phyloP scores from a whole-genome alignment of 1,140 invertebrate genomes.

The Diorhabda elongata region DNA sequence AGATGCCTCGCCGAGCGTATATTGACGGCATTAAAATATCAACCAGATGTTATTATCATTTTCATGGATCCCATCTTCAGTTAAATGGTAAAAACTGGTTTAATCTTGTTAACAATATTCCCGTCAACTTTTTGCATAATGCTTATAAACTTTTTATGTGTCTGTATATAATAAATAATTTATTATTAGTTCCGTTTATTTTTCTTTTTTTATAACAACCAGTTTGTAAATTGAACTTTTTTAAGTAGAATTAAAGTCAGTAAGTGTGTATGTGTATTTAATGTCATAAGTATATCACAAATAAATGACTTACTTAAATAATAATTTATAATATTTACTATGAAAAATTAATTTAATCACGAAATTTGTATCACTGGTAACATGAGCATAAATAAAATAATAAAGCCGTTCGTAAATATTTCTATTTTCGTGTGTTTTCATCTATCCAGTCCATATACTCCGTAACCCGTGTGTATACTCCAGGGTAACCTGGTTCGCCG shows the following conservation, averaged over 20 bases:
- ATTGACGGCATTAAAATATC: too few relatives aligned
- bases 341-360: slow-evolving; percentile 17
- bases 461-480: slow-evolving; percentile 69
- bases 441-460: slow-evolving; percentile 61
- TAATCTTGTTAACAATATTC: too few relatives aligned
- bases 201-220: background rate
- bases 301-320: slow-evolving; percentile 7
- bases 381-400: slow-evolving; percentile 17
- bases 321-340: slow-evolving; percentile 7
- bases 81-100: too few relatives aligned
- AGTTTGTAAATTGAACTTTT: slow-evolving; percentile 1
- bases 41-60: too few relatives aligned
- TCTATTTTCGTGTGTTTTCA: slow-evolving; percentile 44
- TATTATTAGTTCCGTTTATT: background rate
- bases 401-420: background rate
- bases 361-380: slow-evolving; percentile 21
- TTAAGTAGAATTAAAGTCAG: background rate
- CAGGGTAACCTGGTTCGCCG: slow-evolving; percentile 80
- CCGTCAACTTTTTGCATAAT: background rate
- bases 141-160: background rate
- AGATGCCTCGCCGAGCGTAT: too few relatives aligned
- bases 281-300: slow-evolving; percentile 15
- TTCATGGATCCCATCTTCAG: too few relatives aligned
- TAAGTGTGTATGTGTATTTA: slow-evolving; percentile 12
- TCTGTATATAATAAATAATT: slow-evolving; percentile 1